Conservation (phyloP, 35 echinoderm and acorn worm genomes). For the Lytechinus pictus region DNA sequence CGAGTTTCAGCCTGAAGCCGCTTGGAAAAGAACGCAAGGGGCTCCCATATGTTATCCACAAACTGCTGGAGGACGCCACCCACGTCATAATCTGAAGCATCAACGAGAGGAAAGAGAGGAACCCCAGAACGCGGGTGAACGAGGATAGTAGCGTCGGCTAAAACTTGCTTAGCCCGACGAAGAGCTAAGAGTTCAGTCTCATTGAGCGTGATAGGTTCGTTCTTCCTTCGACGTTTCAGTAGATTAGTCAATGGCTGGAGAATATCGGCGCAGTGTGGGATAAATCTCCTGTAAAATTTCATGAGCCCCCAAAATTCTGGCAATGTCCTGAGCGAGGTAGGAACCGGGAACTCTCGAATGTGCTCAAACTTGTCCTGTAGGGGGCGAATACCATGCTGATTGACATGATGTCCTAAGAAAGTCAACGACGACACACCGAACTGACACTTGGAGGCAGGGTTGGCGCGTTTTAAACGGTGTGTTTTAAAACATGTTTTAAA, state of each 20-base stretch:
- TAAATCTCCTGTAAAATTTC: conserved; percentile 74
- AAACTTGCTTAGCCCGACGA: too few species aligned
- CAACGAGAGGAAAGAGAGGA: conserved; percentile 48
- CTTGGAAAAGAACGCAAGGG: conserved; percentile 58
- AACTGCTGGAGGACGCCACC: conserved; percentile 64
- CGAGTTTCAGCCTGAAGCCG: conserved; percentile 34
- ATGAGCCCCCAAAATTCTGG: conserved; percentile 58
- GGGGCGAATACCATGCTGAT: conserved; percentile 46
- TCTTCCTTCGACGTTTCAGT: neutral
- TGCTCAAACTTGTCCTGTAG: conserved; percentile 54
- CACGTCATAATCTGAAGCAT: conserved; percentile 60
- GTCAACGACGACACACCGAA: too few species aligned
- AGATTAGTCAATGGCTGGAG: conserved; percentile 59
- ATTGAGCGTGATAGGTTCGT: conserved; percentile 31
- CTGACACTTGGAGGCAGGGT: too few species aligned
- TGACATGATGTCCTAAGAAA: conserved; percentile 68
- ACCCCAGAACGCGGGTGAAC: too few species aligned
- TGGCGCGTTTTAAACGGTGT: too few species aligned
- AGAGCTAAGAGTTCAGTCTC: neutral
- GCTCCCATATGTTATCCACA: conserved; percentile 7
- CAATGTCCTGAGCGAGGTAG: conserved; percentile 34
- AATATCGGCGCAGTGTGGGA: conserved; percentile 54
- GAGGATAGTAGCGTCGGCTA: too few species aligned
- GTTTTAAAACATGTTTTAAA: too few species aligned
- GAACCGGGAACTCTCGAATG: conserved; percentile 64